phyloP scores from a whole-genome alignment of 2,113 vertebrate genomes.

The Dasyprocta punctata region DNA sequence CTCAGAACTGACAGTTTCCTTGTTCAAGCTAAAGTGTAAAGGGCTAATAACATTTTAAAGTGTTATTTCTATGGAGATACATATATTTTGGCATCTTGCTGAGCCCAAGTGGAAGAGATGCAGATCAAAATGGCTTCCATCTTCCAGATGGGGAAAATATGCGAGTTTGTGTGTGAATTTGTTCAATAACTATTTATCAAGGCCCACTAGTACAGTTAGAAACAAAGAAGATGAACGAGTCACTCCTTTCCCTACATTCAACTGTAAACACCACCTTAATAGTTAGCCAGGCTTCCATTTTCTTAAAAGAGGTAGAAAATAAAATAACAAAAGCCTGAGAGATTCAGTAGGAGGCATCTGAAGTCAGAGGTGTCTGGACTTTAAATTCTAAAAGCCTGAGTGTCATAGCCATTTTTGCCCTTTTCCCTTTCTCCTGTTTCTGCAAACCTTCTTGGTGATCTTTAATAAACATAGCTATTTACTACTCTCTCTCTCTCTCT shows the following conservation, averaged over 20 bases:
- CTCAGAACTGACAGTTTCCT: neutral
- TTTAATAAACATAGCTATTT: neutral
- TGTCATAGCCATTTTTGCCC: neutral
- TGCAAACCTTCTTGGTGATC: neutral
- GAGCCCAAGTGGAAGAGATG: neutral
- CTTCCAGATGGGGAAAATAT: neutral
- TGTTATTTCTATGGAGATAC: neutral
- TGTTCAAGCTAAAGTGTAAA: constrained; percentile 4
- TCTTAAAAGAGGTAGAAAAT: neutral
- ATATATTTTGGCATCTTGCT: neutral
- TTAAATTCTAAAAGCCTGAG: neutral
- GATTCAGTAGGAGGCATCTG: neutral
- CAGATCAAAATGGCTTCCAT: neutral
- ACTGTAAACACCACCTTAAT: neutral
- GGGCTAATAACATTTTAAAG: neutral
- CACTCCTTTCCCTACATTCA: neutral
- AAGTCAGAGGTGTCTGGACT: neutral
- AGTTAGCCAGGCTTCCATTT: neutral
- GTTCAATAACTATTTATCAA: constrained; percentile 23
- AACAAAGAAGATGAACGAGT: neutral
- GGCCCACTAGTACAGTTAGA: neutral
- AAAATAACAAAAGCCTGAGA: neutral
- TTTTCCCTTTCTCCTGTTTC: neutral
- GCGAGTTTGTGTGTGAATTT: neutral
- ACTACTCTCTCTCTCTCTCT: neutral